These are phyloP conservation scores for Pluvialis apricaria DNA, from an alignment of 2,113 vertebrate species.

Conservation along the genomic window DNA sequence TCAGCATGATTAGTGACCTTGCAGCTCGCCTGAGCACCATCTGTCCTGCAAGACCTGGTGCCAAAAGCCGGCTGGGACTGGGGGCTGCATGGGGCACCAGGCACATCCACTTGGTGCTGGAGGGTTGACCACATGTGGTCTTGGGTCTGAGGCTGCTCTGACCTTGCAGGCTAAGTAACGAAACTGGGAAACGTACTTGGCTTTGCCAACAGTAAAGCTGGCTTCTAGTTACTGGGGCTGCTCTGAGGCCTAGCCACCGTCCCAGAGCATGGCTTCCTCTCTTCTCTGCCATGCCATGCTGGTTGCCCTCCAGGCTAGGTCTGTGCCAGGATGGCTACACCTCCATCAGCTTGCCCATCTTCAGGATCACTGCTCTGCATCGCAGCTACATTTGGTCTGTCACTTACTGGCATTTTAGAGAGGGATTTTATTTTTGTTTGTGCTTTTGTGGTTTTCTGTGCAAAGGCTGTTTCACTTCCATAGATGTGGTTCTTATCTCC, in stretches of 20 bases:
- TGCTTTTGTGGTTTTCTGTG: background rate
- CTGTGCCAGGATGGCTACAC: background rate
- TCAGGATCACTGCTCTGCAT: background rate
- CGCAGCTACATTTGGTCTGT: background rate
- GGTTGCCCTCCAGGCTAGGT: background rate
- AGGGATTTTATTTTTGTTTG: background rate
- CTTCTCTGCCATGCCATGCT: background rate
- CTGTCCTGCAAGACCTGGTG: background rate
- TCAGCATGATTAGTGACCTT: background rate
- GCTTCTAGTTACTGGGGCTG: background rate
- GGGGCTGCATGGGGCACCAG: background rate
- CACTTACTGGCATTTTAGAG: background rate
- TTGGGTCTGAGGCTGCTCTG: background rate
- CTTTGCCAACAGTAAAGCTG: background rate
- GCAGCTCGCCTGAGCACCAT: background rate
- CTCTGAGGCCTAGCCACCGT: background rate
- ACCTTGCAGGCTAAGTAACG: background rate
- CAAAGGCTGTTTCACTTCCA: background rate
- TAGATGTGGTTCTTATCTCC: background rate
- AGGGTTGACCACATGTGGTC: fast-evolving
- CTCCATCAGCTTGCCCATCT: background rate
- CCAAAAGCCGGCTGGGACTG: background rate
- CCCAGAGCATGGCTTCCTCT: fast-evolving
- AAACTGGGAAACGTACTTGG: background rate
- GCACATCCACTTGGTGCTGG: fast-evolving